Percentiles rank a stretch among this genome's conserved stretches.
Conservation (phyloP, 2,113 vertebrate genomes). For the Hyla sarda region DNA sequence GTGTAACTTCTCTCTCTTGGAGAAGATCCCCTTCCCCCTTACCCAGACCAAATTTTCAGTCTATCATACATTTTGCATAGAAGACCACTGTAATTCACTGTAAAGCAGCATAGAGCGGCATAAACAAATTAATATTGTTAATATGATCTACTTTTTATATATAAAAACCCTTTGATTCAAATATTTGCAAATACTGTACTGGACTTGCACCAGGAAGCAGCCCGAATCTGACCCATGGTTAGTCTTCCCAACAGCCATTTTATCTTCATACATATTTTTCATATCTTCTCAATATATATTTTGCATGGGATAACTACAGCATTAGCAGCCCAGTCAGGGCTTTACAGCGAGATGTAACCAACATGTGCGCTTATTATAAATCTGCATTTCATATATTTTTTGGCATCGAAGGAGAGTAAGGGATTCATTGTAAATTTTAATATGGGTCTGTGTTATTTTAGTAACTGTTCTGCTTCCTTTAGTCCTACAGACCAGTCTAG, state of each 20-base stretch:
- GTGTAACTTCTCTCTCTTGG: too few species aligned
- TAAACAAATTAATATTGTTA: too few species aligned
- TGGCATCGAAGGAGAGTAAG: background rate
- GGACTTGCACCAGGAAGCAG: too few species aligned
- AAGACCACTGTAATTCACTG: too few species aligned
- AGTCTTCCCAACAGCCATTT: background rate
- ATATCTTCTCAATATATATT: background rate
- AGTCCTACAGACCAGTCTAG: too few species aligned
- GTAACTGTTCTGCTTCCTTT: too few species aligned
- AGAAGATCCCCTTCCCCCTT: too few species aligned
- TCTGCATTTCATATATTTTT: background rate
- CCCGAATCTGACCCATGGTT: background rate
- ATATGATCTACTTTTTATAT: background rate
- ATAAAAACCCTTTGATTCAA: background rate
- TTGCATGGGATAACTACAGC: background rate
- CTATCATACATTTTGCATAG: too few species aligned
- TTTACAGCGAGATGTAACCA: background rate
- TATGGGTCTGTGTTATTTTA: background rate
- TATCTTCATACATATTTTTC: conserved; percentile 4
- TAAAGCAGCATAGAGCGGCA: too few species aligned
- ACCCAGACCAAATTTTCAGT: too few species aligned
- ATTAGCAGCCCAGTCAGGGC: background rate
- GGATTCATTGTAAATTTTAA: background rate
- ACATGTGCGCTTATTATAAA: too few species aligned
- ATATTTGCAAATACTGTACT: too few species aligned